Evolutionary conservation across 2,888 invertebrate genomes (phyloP), one percentile per base, ranked within the genome.

Genomic region (Oscheius onirici): DNA sequence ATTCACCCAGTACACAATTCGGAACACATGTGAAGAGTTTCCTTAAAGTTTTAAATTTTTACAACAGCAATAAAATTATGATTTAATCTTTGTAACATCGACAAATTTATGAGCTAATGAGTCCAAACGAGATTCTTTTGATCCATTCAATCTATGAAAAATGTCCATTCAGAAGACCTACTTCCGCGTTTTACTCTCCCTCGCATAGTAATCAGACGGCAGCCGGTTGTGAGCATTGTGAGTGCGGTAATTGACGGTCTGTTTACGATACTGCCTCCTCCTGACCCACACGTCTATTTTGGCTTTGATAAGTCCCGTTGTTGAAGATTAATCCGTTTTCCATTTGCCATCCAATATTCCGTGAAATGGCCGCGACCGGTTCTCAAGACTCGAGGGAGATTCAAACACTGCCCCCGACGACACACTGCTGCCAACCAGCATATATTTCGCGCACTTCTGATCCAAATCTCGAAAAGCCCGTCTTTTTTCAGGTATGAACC

Each of bases 391-490:
- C 34, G 34, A 34, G 34, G 34, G 34, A 3, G 34, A 34, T 34
- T 34, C 34, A 34, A 34, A 34, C 34, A 34, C 34, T 6, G 5
- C 8, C 34, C 34, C 34, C 34, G n/a, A n/a, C n/a, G n/a, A n/a
- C n/a, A n/a, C n/a, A n/a, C 34, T 3, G 8, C 34, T 34, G 28
- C 22, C 55, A 55, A 24, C 46, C 55, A 24, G 55, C 55, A 55
- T 55, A 55, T 55, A 55, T 55, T 55, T 55, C 55, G 55, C 55
- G 55, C 55, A 55, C 28, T 55, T 55, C 28, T 55, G 26, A 34
- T 34, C 34, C 34, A n/a, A 55, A 55, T 55, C 55, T 55, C 26
- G 55, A 55, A 55, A 51, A 51, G 51, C 51, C 20, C 10, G 20
- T 51, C 51, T 51, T 8, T 51, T 24, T 46, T 8, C 20, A 55